phyloP scores from a whole-genome alignment of 2,113 vertebrate genomes.

The Oreochromis tanganicae region DNA sequence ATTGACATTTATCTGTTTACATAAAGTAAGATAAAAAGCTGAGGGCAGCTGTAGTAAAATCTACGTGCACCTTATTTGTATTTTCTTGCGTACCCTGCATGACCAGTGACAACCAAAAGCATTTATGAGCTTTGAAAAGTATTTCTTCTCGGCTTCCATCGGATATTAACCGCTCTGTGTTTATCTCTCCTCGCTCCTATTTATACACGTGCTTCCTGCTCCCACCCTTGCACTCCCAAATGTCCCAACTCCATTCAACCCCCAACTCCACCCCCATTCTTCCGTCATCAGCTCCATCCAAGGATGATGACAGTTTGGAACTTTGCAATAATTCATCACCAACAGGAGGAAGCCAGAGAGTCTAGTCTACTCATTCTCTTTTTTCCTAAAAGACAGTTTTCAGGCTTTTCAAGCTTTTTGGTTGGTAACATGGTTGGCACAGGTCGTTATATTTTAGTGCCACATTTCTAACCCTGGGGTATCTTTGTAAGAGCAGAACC shows the following conservation, averaged over 20 bases:
- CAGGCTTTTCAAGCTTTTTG: not conserved
- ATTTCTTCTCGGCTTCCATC: slow-evolving; percentile 10
- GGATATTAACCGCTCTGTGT: slow-evolving; percentile 44
- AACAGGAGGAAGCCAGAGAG: slow-evolving; percentile 32
- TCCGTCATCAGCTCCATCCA: slow-evolving; percentile 47
- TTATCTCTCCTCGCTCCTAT: slow-evolving; percentile 52
- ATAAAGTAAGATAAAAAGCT: not conserved
- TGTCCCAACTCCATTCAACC: slow-evolving; percentile 25
- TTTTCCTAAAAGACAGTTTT: not conserved
- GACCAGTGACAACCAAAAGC: not conserved
- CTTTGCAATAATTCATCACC: slow-evolving; percentile 45
- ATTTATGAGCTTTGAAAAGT: slow-evolving; percentile 10
- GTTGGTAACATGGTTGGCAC: slow-evolving; percentile 8
- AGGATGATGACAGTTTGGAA: slow-evolving; percentile 37
- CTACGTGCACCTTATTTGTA: not conserved
- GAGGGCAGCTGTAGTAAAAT: too few species aligned
- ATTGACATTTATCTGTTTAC: not conserved
- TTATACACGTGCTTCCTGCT: slow-evolving; percentile 62
- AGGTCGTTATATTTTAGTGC: not conserved
- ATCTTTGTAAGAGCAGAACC: slow-evolving; percentile 5
- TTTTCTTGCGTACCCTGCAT: not conserved
- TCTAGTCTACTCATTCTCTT: not conserved
- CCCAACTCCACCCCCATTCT: slow-evolving; percentile 6
- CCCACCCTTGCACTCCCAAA: slow-evolving; percentile 52
- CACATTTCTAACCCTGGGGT: slow-evolving; percentile 17